These are phyloP conservation scores for Rhogogaster chlorosoma DNA, from an alignment of 2,888 invertebrate genomes.

Conservation along the genomic window DNA sequence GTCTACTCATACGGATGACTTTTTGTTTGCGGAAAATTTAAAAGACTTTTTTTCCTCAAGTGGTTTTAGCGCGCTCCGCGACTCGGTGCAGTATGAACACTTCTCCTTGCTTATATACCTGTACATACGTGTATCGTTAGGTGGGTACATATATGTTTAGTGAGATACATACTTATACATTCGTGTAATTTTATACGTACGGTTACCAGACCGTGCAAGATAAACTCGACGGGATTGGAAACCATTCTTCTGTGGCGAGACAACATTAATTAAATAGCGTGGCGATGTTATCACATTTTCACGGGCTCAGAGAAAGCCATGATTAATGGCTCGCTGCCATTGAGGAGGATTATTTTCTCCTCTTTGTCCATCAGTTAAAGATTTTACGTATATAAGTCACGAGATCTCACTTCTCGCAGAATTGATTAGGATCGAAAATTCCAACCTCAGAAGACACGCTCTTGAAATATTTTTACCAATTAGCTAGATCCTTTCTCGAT, in stretches of 20 bases:
- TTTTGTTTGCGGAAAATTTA: constrained; percentile 18
- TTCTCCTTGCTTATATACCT: background rate
- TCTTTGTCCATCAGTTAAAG: constrained; percentile 53
- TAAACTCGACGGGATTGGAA: constrained; percentile 61
- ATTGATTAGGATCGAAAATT: background rate
- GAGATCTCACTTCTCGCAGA: background rate
- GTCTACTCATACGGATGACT: background rate
- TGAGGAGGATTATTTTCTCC: constrained; percentile 60
- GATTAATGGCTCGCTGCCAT: constrained; percentile 61
- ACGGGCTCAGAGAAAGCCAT: constrained; percentile 57
- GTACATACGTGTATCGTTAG: background rate
- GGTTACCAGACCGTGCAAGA: constrained; percentile 40
- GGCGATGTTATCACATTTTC: constrained; percentile 61
- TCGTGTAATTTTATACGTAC: constrained; percentile 15
- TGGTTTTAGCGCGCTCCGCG: background rate
- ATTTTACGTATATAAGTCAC: constrained; percentile 51
- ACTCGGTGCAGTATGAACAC: background rate
- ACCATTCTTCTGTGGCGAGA: constrained; percentile 59
- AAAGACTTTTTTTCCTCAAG: constrained; percentile 19
- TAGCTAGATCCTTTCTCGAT: background rate
- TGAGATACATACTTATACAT: background rate
- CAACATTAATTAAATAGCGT: constrained; percentile 66
- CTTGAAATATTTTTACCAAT: background rate
- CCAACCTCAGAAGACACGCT: background rate
- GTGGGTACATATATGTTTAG: background rate